These are phyloP conservation scores for Drosophila pseudoobscura DNA, from an alignment of 1,140 invertebrate genomes.

Conservation along the genomic window DNA sequence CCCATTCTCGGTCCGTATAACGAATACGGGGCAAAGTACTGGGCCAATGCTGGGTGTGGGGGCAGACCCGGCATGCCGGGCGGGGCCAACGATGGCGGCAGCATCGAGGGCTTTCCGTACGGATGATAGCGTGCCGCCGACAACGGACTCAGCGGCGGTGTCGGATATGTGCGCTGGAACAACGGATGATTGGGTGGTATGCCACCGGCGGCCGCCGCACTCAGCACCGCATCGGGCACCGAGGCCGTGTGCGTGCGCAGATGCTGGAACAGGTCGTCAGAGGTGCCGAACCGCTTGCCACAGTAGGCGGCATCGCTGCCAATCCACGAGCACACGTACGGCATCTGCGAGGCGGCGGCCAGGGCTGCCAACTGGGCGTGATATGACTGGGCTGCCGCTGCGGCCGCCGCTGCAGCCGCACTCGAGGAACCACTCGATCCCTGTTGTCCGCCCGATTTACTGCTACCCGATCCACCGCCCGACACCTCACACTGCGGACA, in stretches of 20 bases:
- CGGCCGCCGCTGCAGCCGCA: conserved; percentile 66
- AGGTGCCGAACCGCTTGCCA: conserved; percentile 93
- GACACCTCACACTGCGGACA: conserved; percentile 92
- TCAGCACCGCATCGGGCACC: conserved; percentile 84
- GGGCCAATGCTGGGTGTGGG: conserved; percentile 87
- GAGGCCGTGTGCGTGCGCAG: conserved; percentile 92
- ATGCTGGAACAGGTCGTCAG: conserved; percentile 95
- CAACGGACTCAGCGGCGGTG: conserved; percentile 92
- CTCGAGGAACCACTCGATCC: conserved; percentile 33
- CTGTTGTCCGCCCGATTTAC: conserved; percentile 54
- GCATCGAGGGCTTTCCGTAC: conserved; percentile 90
- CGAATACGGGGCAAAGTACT: conserved; percentile 93
- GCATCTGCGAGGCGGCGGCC: conserved; percentile 89
- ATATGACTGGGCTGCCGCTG: conserved; percentile 87
- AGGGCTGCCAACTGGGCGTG: conserved; percentile 90
- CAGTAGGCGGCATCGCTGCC: conserved; percentile 94
- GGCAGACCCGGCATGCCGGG: conserved; percentile 86
- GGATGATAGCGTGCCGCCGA: conserved; percentile 93
- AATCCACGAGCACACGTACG: conserved; percentile 96
- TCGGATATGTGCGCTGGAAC: conserved; percentile 91
- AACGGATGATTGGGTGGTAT: conserved; percentile 87
- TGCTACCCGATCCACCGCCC: not conserved
- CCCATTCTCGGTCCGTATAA: conserved; percentile 93
- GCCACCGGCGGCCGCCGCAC: conserved; percentile 83
- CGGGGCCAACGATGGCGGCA: conserved; percentile 80